phyloP scores from a whole-genome alignment of 2,888 invertebrate species.

The Lithosia quadra region DNA sequence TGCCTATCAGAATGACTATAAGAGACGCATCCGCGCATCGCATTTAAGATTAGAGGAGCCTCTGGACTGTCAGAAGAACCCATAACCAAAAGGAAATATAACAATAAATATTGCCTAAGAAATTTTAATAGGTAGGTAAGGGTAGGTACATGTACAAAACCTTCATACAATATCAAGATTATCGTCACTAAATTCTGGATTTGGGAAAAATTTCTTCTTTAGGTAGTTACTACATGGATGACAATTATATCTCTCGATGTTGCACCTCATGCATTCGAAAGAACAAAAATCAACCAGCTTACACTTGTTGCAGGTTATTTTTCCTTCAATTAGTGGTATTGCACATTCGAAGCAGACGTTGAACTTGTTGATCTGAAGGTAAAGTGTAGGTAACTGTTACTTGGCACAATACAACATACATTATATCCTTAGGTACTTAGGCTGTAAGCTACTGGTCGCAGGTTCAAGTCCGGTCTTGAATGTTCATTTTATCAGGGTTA shows the following conservation, averaged over 20 bases:
- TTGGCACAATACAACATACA: no score
- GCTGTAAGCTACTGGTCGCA: no score
- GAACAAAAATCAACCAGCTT: slow-evolving; percentile 71
- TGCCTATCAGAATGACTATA: no score
- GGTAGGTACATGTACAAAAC: background rate
- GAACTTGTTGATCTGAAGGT: slow-evolving; percentile 66
- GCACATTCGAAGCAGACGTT: slow-evolving; percentile 79
- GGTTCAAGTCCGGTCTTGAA: background rate
- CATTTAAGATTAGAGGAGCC: no score
- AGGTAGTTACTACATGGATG: slow-evolving; percentile 74
- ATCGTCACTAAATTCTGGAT: slow-evolving; percentile 32
- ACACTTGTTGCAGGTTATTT: slow-evolving; percentile 65
- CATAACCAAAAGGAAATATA: background rate
- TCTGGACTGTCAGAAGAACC: no score
- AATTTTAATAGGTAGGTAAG: background rate
- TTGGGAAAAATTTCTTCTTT: slow-evolving; percentile 60
- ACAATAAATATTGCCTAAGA: background rate
- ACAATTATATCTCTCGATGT: slow-evolving; percentile 60
- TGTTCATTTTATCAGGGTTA: no score
- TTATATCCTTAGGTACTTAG: no score
- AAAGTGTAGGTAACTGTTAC: no score
- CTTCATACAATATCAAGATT: background rate
- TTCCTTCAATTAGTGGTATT: slow-evolving; percentile 60
- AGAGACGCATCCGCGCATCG: no score
- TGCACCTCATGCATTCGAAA: slow-evolving; percentile 65